These are phyloP conservation scores for Rhizoglyphus robini DNA, from an alignment of 1,140 invertebrate genomes.

Conservation along the genomic window DNA sequence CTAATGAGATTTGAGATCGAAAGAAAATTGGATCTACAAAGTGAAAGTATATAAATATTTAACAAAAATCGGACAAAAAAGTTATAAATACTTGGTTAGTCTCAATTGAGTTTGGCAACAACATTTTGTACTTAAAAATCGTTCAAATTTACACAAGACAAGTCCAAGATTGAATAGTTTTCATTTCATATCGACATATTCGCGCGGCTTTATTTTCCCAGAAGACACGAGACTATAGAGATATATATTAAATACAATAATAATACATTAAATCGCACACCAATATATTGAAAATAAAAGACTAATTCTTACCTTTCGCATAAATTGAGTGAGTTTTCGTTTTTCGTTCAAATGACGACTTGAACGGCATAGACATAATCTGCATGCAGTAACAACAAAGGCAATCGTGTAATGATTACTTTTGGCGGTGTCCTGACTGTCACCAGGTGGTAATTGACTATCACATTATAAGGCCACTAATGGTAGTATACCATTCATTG, in stretches of 20 bases:
- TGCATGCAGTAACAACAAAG: no score
- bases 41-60: slow-evolving; percentile 3
- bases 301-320: slow-evolving; percentile 11
- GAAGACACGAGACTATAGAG: slow-evolving; percentile 25
- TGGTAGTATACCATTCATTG: no score
- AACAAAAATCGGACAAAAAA: neutral
- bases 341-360: slow-evolving; percentile 35
- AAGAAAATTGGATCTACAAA: slow-evolving; percentile 48
- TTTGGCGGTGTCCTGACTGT: no score
- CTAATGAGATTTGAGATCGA: slow-evolving; percentile 54
- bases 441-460: no score
- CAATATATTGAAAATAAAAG: neutral
- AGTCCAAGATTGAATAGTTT: slow-evolving; percentile 70
- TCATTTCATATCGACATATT: slow-evolving; percentile 66
- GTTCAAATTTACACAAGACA: slow-evolving; percentile 55
- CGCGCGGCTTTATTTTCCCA: slow-evolving; percentile 26
- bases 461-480: no score
- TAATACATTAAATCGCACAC: no score
- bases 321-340: slow-evolving; percentile 42
- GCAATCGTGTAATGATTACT: no score
- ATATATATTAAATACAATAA: slow-evolving; percentile 3
- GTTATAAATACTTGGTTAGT: slow-evolving; percentile 30
- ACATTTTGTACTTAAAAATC: slow-evolving; percentile 39
- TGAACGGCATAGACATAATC: no score
- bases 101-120: slow-evolving; percentile 31